Conservation (phyloP, 1,140 invertebrate species). For the Pemphigus obesinymphae region DNA sequence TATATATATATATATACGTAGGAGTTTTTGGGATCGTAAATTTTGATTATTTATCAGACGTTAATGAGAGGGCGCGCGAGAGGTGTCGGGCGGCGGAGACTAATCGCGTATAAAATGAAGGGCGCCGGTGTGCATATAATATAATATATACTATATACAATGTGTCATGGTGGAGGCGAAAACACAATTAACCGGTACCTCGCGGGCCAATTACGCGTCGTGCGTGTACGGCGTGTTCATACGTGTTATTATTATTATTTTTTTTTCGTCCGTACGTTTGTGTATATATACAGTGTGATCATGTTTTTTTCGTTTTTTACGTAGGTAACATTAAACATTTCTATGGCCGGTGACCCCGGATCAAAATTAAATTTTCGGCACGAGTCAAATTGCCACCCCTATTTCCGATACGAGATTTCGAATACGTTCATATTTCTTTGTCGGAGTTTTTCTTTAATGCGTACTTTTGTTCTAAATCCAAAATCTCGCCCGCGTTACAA, state of each 20-base stretch:
- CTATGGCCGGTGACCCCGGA: too few species aligned
- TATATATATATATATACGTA: not conserved
- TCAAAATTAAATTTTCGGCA: too few species aligned
- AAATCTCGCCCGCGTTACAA: too few species aligned
- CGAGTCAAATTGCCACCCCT: too few species aligned
- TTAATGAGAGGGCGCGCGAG: constrained; percentile 11
- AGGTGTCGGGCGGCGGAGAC: not conserved
- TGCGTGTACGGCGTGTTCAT: not conserved
- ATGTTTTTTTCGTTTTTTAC: not conserved
- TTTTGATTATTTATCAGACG: constrained; percentile 34
- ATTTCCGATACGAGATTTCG: too few species aligned
- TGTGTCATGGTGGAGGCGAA: constrained; percentile 37
- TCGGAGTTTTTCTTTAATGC: too few species aligned
- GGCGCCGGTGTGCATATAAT: not conserved
- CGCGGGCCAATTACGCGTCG: constrained; percentile 9
- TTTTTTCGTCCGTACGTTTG: not conserved
- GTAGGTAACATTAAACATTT: too few species aligned
- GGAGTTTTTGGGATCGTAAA: not conserved
- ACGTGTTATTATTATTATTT: not conserved
- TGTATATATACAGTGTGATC: not conserved
- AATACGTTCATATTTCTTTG: too few species aligned
- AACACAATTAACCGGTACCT: constrained; percentile 36
- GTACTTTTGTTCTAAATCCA: too few species aligned
- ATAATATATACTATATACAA: too few species aligned
- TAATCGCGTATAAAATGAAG: not conserved